Conservation (phyloP, 2,113 vertebrate genomes). For the Sterrhoptilus dennistouni region DNA sequence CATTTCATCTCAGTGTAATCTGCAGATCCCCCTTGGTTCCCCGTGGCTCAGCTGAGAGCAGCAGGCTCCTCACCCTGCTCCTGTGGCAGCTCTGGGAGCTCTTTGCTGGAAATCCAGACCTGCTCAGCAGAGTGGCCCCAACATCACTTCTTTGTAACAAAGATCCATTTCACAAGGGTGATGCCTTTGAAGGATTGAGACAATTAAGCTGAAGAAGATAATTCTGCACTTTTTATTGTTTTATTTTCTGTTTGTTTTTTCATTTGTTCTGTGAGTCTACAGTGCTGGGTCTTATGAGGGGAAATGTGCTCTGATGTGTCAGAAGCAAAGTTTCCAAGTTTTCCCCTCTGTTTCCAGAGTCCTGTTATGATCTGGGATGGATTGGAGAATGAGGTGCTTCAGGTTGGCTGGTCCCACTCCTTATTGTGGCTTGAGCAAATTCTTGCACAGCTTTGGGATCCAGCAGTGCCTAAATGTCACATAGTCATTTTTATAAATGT, state of each 20-base stretch:
- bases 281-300: neutral
- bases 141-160: neutral
- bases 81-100: neutral
- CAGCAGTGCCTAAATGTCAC: neutral
- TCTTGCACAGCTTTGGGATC: neutral
- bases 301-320: accelerated
- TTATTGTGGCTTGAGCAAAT: neutral
- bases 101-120: neutral
- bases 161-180: neutral
- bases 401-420: neutral
- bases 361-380: neutral
- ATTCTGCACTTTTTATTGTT: neutral
- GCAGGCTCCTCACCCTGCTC: accelerated
- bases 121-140: accelerated
- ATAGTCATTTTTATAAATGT: neutral
- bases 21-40: neutral
- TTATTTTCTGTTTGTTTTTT: neutral
- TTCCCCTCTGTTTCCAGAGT: neutral
- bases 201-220: neutral
- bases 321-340: neutral
- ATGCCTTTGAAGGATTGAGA: neutral
- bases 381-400: neutral
- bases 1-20: neutral
- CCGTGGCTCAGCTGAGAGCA: neutral
- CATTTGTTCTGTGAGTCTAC: neutral